Percentiles rank a stretch among this genome's conserved stretches.
These are phyloP conservation scores for Diadegma fenestrale DNA, from an alignment of 2,888 invertebrate genomes.

Conservation along the genomic window DNA sequence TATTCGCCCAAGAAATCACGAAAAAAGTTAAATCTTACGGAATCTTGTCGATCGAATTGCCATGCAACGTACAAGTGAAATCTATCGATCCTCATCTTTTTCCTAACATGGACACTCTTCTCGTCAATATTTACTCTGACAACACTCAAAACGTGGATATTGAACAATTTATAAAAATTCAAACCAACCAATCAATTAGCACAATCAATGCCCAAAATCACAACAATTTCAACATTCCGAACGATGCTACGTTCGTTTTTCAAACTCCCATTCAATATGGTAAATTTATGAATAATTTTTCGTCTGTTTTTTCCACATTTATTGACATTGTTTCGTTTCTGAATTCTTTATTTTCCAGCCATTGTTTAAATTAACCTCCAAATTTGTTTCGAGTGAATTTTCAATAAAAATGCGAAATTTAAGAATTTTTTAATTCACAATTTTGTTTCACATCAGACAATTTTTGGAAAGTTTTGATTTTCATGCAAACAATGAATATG, in stretches of 20 bases:
- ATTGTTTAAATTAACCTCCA: background rate
- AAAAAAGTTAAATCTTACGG: slow-evolving; percentile 71
- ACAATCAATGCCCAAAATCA: slow-evolving; percentile 52
- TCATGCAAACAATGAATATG: background rate
- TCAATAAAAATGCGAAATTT: too few relatives aligned
- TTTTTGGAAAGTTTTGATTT: background rate
- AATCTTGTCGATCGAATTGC: slow-evolving; percentile 69
- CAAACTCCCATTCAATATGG: slow-evolving; percentile 72
- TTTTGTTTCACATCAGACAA: background rate
- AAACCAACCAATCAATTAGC: slow-evolving; percentile 58
- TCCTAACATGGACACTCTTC: slow-evolving; percentile 71
- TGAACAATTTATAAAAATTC: slow-evolving; percentile 61
- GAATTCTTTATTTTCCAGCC: background rate
- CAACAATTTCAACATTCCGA: slow-evolving; percentile 11
- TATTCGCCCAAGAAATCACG: slow-evolving; percentile 51
- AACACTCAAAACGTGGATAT: background rate
- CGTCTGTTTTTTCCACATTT: background rate
- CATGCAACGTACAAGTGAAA: slow-evolving; percentile 70
- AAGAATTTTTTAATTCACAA: too few relatives aligned
- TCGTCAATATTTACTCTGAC: slow-evolving; percentile 64
- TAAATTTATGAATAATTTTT: slow-evolving; percentile 44
- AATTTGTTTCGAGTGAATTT: too few relatives aligned
- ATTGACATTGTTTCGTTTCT: background rate
- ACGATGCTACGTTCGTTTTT: slow-evolving; percentile 53
- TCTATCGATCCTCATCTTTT: slow-evolving; percentile 72